phyloP scores from a whole-genome alignment of 2,888 invertebrate genomes.

The Patella depressa region DNA sequence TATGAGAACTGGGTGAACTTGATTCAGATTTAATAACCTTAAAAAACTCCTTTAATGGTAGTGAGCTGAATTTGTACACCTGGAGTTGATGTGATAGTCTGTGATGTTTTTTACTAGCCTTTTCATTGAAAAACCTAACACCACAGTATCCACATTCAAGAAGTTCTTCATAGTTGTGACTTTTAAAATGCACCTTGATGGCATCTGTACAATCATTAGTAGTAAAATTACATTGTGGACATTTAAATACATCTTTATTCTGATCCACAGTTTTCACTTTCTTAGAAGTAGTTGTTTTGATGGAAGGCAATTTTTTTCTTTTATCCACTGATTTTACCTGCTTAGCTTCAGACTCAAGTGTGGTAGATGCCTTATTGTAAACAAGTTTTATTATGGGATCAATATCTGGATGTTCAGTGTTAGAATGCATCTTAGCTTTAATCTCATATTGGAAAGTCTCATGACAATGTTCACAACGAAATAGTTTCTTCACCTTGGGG shows the following conservation, averaged over 20 bases:
- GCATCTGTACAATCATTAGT: neutral
- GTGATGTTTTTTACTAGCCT: neutral
- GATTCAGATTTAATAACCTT: neutral
- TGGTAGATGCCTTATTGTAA: neutral
- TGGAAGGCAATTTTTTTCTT: neutral
- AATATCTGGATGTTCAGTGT: neutral
- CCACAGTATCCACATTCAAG: neutral
- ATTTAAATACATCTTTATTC: neutral
- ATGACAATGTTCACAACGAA: neutral
- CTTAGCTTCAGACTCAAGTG: neutral
- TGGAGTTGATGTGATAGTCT: neutral
- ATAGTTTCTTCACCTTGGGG: neutral
- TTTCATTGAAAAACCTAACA: neutral
- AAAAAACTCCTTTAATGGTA: neutral
- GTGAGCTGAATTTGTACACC: neutral
- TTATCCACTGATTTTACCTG: neutral
- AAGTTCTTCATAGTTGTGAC: neutral
- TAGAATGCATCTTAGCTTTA: neutral
- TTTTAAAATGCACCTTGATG: neutral
- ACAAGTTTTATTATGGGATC: neutral
- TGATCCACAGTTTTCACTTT: neutral
- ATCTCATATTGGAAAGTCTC: neutral
- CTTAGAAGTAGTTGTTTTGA: neutral
- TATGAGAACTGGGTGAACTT: neutral
- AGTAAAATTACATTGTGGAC: neutral